Conservation (phyloP, 2,888 invertebrate species). For the Dione vanillae region DNA sequence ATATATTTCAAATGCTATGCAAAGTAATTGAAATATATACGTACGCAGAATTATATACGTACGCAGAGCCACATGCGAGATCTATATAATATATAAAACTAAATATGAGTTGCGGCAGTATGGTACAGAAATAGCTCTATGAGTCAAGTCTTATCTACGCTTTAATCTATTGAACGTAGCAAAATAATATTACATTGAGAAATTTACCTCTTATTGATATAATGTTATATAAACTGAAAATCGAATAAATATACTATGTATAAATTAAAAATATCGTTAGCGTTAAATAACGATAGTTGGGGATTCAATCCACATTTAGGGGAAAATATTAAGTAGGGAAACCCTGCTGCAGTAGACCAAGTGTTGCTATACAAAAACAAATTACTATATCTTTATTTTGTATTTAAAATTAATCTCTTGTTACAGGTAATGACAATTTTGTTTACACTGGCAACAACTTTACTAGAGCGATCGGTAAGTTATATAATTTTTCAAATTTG, state of each 20-base stretch:
- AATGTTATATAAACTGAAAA: neutral
- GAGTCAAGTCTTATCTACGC: conserved; percentile 33
- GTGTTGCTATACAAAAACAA: neutral
- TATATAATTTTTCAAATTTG: neutral
- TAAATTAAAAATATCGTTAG: no score
- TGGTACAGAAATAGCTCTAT: conserved; percentile 32
- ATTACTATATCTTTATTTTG: neutral
- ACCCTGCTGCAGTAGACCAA: no score
- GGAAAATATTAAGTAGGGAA: no score
- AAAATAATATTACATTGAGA: conserved; percentile 19
- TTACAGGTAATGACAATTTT: conserved; percentile 35
- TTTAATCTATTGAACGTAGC: conserved; percentile 27
- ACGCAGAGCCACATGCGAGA: neutral
- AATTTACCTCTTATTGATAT: conserved; percentile 8
- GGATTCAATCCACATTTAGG: no score
- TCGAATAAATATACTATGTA: neutral
- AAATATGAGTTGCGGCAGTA: conserved; percentile 29
- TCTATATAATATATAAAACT: conserved; percentile 28
- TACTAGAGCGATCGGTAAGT: conserved; percentile 9
- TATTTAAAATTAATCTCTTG: conserved; percentile 11
- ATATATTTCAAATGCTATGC: no score
- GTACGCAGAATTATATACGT: neutral
- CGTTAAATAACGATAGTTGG: no score
- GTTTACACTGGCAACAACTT: neutral
- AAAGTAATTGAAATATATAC: conserved; percentile 12